Conservation (phyloP, 2,797 vertebrate species). For the Atherinosoma microstoma region DNA sequence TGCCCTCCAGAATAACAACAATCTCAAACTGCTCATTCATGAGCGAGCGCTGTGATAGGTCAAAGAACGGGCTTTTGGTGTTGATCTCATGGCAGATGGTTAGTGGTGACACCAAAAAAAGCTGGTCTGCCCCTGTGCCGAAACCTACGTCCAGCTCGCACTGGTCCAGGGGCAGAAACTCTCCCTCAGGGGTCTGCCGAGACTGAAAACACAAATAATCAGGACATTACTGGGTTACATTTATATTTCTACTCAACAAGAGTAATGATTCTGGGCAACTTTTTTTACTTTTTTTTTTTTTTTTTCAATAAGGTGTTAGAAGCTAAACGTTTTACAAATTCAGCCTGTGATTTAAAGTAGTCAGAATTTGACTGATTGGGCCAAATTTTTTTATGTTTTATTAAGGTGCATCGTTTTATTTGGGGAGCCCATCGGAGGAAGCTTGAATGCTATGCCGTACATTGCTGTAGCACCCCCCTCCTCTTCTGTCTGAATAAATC, state of each 20-base stretch:
- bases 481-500: not conserved
- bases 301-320: not conserved
- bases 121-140: constrained; percentile 91
- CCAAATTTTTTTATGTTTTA: no score
- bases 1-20: constrained; percentile 92
- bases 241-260: not conserved
- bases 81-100: constrained; percentile 94
- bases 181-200: constrained; percentile 91
- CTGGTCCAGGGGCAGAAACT: constrained; percentile 92
- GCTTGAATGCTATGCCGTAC: not conserved
- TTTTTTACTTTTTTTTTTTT: not conserved
- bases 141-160: constrained; percentile 92
- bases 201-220: constrained; percentile 79
- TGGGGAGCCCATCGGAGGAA: no score
- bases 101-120: constrained; percentile 91
- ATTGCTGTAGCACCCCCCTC: not conserved
- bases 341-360: not conserved
- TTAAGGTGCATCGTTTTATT: no score
- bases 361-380: not conserved
- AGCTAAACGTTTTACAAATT: not conserved
- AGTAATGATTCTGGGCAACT: not conserved
- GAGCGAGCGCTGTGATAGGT: constrained; percentile 89
- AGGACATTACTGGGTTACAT: not conserved
- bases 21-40: constrained; percentile 91
- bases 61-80: constrained; percentile 90